A percentile compares a stretch with the other conserved stretches of the same genome.
Conservation (phyloP, 1,140 invertebrate genomes). For the Steinernema khuongi region DNA sequence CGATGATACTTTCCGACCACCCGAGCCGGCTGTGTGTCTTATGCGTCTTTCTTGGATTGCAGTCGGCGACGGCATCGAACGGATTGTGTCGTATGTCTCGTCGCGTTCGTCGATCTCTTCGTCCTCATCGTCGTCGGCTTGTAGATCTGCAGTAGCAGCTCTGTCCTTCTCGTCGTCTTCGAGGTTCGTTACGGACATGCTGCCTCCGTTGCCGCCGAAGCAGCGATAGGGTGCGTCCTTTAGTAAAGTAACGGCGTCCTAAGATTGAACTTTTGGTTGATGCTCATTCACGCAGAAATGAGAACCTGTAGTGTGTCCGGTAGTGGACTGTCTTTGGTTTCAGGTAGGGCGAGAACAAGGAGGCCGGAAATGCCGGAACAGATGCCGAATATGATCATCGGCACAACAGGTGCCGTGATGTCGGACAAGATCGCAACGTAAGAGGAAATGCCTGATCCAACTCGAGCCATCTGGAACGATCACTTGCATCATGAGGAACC, state of each 20-base stretch:
- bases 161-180: neutral
- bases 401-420: slow-evolving; percentile 58
- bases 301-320: slow-evolving; percentile 44
- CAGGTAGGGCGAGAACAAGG: slow-evolving; percentile 52
- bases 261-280: slow-evolving; percentile 19
- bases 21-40: neutral
- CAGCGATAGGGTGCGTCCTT: neutral
- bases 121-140: neutral
- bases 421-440: slow-evolving; percentile 58
- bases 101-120: neutral
- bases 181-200: neutral
- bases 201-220: neutral
- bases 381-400: slow-evolving; percentile 57
- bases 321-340: slow-evolving; percentile 53
- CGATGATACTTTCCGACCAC: neutral
- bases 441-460: slow-evolving; percentile 56
- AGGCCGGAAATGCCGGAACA: slow-evolving; percentile 57
- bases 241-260: slow-evolving; percentile 31
- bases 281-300: neutral
- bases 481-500: slow-evolving; percentile 8
- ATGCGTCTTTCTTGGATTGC: slow-evolving; percentile 1
- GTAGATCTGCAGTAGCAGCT: neutral
- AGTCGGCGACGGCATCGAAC: neutral
- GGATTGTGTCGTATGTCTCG: slow-evolving; percentile 2
- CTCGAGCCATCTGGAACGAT: slow-evolving; percentile 44